Base-by-base conservation (phyloP, 2,113 vertebrate species). In the Pluvialis apricaria region DNA sequence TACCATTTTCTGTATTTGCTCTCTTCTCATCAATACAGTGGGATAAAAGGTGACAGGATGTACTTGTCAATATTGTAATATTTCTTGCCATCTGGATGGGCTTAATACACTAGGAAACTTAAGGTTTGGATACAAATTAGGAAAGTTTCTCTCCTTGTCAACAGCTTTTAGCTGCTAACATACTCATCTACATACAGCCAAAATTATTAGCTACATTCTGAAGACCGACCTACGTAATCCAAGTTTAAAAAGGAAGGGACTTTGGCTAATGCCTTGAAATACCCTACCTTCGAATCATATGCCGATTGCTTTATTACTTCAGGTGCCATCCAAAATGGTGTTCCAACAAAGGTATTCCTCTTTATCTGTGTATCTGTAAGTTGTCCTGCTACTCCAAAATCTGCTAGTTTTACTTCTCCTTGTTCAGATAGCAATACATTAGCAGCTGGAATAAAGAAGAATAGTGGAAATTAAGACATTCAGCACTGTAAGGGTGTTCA, bases 261-360 rank as follows among this genome's bases (percentile, higher is more conserved):
- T 21, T 22, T 5, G 22, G 13, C 15, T 8, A 40, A 49, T 10
- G 6, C 29, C 21, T 31, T 19, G 10, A 26, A 78, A 78, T 52
- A 82, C 13, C 95, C 97, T 90, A 99, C 99, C 99, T 99, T 99
- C 42, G 98, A 99, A 96, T 99, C 99, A 25, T 99, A 99, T 5
- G 99, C 99, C 0, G 99, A 99, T 82, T 99, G 99, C 88, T 99
- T 99, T 94, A 99, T 99, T 97, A 99, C 99, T 96, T 99, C 99
- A 13, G 99, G 99, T 13, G 99, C 99, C 99, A 99, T 99, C 99
- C 99, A 99, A 97, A 99, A 99, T 0, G 99, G 99, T 42, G 99
- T 99, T 76, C 99, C 99, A 66, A 99, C 99, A 92, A 99, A 99
- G 3, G 99, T 99, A 93, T 99, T 99, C 95, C 99, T 98, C 94